Evolutionary conservation across 1,140 invertebrate genomes (phyloP), one percentile per base, ranked within the genome.

Genomic region (Drosophila athabasca): DNA sequence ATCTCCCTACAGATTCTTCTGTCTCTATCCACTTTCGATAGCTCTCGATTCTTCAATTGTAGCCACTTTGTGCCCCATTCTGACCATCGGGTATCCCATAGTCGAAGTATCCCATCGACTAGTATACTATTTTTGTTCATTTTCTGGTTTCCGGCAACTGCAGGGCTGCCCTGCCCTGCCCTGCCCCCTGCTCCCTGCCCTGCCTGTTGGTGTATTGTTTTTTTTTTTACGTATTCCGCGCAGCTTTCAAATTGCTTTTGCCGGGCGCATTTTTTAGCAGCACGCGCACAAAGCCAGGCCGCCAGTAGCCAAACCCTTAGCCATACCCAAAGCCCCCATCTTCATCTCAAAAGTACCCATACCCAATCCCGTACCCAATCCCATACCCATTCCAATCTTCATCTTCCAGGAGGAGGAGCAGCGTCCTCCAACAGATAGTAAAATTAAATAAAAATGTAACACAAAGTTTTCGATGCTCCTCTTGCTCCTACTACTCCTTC

Each of bases 361-460:
- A 19, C 17, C 17, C 17, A 19, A n/a, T n/a, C n/a, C n/a, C n/a
- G n/a, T 19, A 19, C 3, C 35, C 35, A 39, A 11, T 60, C 22
- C 3, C 24, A 24, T 24, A 3, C 35, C 35, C 35, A 11, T 2
- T 3, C 35, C 35, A 11, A 39, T 13, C 35, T 13, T 39, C 44
- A 67, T 43, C 48, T 62, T 17, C 58, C 46, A 55, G 60, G 59
- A 50, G 71, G 11, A 8, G 29, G 7, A 13, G 35, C 17, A 19
- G 17, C 17, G 0, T 19, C 17, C 35, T 13, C 49, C 62, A 54
- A 15, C 65, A 83, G 82, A 87, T 85, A 82, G 78, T 48, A 68
- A 87, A 87, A 85, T 85, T 87, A 87, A 85, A 85, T 85, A 87
- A 87, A 87, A 85, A 79, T 85, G 82, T 85, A 85, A 72, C 83